Evolutionary conservation across 2,888 invertebrate genomes (phyloP).

Genomic region (Lampropteryx suffumata): DNA sequence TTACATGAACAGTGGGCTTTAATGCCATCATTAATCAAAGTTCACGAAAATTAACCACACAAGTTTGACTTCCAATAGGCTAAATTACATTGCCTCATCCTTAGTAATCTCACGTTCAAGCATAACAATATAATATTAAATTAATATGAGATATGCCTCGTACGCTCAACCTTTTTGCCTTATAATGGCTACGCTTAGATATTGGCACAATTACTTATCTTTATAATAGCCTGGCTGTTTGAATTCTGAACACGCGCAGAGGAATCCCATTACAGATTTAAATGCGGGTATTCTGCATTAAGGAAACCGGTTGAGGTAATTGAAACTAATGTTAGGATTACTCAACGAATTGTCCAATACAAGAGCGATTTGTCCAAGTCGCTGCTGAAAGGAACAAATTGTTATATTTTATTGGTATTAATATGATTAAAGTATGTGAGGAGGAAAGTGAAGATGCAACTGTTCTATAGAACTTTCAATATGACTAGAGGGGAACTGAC

Average conservation of each 20-base stretch:
- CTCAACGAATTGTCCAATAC: slow-evolving; percentile 81
- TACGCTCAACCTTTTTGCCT: slow-evolving; percentile 42
- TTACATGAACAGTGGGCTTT: slow-evolving; percentile 50
- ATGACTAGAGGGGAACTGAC: no score
- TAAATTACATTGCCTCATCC: slow-evolving; percentile 29
- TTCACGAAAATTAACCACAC: slow-evolving; percentile 38
- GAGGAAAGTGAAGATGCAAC: slow-evolving; percentile 3
- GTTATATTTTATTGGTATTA: slow-evolving; percentile 62
- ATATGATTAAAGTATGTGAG: slow-evolving; percentile 39
- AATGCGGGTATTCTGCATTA: slow-evolving; percentile 63
- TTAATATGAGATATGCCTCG: slow-evolving; percentile 49
- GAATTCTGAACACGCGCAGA: slow-evolving; percentile 64
- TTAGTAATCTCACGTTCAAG: slow-evolving; percentile 45
- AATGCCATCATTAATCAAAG: slow-evolving; percentile 67
- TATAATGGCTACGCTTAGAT: slow-evolving; percentile 50
- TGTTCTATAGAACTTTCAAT: no score
- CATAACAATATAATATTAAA: slow-evolving; percentile 39
- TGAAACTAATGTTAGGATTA: slow-evolving; percentile 81
- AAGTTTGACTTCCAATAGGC: slow-evolving; percentile 32
- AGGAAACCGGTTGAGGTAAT: slow-evolving; percentile 76
- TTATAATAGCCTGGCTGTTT: slow-evolving; percentile 44
- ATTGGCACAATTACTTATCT: slow-evolving; percentile 49
- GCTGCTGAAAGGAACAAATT: slow-evolving; percentile 60
- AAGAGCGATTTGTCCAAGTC: slow-evolving; percentile 79
- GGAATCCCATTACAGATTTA: slow-evolving; percentile 53